A percentile compares a stretch with the other conserved stretches of the same genome.
Evolutionary conservation across 2,113 vertebrate species (phyloP).

Genomic region (Chelonoidis abingdonii): DNA sequence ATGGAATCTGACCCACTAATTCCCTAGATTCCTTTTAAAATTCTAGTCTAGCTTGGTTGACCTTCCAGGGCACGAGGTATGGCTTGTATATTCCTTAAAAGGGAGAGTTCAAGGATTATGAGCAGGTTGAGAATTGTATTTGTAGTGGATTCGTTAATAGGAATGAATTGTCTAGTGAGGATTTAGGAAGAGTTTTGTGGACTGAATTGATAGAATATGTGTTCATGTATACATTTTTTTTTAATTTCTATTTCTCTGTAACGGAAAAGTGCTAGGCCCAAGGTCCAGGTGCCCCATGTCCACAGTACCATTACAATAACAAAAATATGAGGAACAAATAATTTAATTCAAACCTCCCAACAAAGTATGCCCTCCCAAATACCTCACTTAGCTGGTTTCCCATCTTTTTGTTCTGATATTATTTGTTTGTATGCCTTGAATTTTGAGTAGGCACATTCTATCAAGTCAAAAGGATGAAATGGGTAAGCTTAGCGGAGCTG

Average conservation of each 20-base stretch:
- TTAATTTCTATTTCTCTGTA: background rate
- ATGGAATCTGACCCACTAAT: background rate
- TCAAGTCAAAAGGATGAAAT: background rate
- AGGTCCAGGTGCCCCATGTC: background rate
- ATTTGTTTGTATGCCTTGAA: background rate
- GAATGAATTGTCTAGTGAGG: background rate
- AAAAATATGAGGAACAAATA: background rate
- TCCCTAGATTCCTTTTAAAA: background rate
- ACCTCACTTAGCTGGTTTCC: background rate
- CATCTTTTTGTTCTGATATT: background rate
- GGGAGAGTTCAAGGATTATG: background rate
- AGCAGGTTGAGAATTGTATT: background rate
- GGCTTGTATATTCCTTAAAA: background rate
- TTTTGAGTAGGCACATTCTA: background rate
- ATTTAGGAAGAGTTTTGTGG: background rate
- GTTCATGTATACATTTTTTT: background rate
- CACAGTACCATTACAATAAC: background rate
- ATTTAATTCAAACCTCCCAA: background rate
- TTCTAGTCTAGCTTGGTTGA: background rate
- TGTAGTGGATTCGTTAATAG: background rate
- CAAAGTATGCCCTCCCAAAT: fast-evolving
- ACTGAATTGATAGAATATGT: background rate
- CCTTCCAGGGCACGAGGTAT: background rate
- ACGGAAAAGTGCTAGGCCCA: background rate
- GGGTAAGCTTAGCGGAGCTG: background rate